Base-by-base conservation (phyloP, 2,888 invertebrate genomes). In the Eueremaeus valkanovi region DNA sequence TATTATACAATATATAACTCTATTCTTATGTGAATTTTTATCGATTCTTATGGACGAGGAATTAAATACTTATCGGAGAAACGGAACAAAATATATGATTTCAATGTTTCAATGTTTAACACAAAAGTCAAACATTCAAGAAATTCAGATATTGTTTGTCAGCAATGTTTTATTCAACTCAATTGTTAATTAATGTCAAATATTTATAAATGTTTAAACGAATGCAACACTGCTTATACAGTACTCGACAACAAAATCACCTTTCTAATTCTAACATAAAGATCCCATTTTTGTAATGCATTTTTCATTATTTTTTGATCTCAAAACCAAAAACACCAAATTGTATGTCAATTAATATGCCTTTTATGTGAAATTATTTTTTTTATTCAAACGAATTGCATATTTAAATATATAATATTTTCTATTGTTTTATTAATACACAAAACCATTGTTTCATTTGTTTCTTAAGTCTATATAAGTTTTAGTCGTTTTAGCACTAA, bases 301-400 rank as follows among this genome's bases (percentile, higher is more conserved):
- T 58, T 58, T 61, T 61, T 8, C 1, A 29, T 61, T 61, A 61
- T 61, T 61, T 61, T 61, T 61, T 61, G 31, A 61, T 61, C 61
- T 61, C 61, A 61, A 61, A 61, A 13, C 51, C 21, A 21, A 51
- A 21, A 51, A 36, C 11, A 36, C 61, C 61, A 61, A 27, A 29
- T 21, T 29, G n/a, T 61, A 5, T 27, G 61, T 61, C 33, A 2
- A 61, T 31, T 61, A 1, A 61, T 61, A 31, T 29, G 29, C 29
- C 61, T 9, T 31, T 61, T 29, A 33, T 29, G 27, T 31, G 13
- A 33, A 31, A 58, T 61, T 29, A 61, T 61, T 61, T 55, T 27
- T 55, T 9, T 45, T 45, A 45, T 45, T 18, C 11, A 45, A 13
- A 13, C 13, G 45, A n/a, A n/a, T n/a, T n/a, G n/a, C n/a, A n/a